Evolutionary conservation across 35 echinoderm and acorn worm species (phyloP), one percentile per base, ranked within the genome.

Genomic region (Diadema setosum): DNA sequence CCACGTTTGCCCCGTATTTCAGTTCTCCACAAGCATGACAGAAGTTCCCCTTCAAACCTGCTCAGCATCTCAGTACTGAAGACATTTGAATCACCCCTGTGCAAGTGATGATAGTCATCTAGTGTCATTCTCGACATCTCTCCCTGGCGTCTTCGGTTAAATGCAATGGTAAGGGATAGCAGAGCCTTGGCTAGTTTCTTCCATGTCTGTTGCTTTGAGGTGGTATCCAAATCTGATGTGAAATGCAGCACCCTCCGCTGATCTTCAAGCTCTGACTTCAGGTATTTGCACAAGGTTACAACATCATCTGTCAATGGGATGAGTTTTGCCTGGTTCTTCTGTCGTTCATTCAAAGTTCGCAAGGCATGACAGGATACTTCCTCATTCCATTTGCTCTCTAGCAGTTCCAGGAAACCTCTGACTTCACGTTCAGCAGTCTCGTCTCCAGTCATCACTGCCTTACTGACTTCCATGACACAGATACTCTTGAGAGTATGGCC

Each of bases 61-160:
- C 73, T 92, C 35, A 87, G 42, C 11, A 45, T 65, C 39, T 82
- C 39, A 40, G 58, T 48, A 70, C 65, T 59, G 57, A 91, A 39
- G 25, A 85, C 83, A 58, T 85, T 60, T 41, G 64, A 86, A 34
- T 78, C 81, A 20, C 64, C 89, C 39, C 65, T 91, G 30, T 91
- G 67, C 24, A 91, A n/a, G 6, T 85, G 70, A 27, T 42, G 42
- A 63, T 85, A 91, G 45, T 91, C 89, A 42, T 85, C 30, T 46
- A 91, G n/a, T 30, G 67, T 85, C 45, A 91, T 67, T 42, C 80
- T 91, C 9, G 50, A 85, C 33, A 91, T 86, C 25, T 91, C 82
- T 24, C 65, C 83, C 20, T 86, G 81, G 8, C 89, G 41, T 85
- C 65, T 84, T 1, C 82, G 4, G 82, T 91, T 91, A 25, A 91